Evolutionary conservation across 1,140 invertebrate species (phyloP), one percentile per base, ranked within the genome.

Genomic region (Papilio xuthus): DNA sequence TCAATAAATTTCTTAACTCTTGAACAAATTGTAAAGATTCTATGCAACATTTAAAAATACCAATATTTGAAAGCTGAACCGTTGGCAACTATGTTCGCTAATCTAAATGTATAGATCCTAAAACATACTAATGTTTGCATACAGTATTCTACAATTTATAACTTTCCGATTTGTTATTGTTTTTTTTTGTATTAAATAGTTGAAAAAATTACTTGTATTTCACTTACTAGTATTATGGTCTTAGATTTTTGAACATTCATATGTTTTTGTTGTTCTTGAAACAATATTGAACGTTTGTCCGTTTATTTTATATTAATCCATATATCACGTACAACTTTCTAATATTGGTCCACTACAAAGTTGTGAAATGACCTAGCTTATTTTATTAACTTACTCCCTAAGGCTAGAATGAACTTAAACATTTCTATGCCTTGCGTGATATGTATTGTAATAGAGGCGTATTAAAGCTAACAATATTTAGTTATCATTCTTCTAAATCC

Each of bases 31-130:
- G 86, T 90, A 89, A 86, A 91, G 84, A 90, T 87, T 88, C 86
- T 91, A 91, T 82, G 79, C 83, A 83, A 83, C 82, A n/a, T 76
- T 76, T 63, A 76, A 83, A 85, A 86, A 88, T 85, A 93, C 92
- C 92, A 93, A 93, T 93, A 93, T 93, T 93, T 80, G 92, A 93
- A 93, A 93, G 92, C 92, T 93, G 92, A 90, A 93, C 89, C 84
- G 88, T 84, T 86, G 84, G 83, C 82, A 82, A 85, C 89, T 91
- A 93, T 83, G 74, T 75, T 85, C 80, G 85, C 89, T 93, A 91
- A 86, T 72, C 89, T 89, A 86, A 83, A 87, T 86, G 86, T 89
- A 86, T 87, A 87, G 76, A 87, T 83, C 84, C 84, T 88, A 88
- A 84, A 67, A 87, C 78, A 79, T 88, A 86, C 85, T 90, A 89